Base-by-base conservation (phyloP, 2,888 invertebrate species). In the Bursaphelenchus okinawaensis region DNA sequence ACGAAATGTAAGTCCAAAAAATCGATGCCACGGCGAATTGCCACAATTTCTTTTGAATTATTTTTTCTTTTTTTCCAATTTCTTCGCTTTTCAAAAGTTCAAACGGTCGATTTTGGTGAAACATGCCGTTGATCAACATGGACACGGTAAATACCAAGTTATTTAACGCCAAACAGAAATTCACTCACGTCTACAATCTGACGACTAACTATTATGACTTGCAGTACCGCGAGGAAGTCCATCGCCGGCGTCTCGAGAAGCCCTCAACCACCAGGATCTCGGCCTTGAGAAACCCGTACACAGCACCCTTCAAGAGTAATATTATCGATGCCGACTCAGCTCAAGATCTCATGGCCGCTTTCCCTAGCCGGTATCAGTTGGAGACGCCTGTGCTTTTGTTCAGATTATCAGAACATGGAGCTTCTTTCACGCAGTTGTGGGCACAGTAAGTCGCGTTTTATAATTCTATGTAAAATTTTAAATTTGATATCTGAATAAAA, bases 381-480 rank as follows among this genome's bases (percentile, higher is more conserved):
- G 72, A 73, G 51, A 80, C 81, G 7, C 80, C 80, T 7, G 52
- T 60, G 4, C 58, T 77, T n/a, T 67, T 79, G 16, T 80, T 77
- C 67, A 52, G 72, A 12, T 67, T 80, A n/a, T 76, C 78, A 24
- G 72, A 78, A 54, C 78, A 80, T 63, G 80, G 80, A 31, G 76
- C 80, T 40, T 75, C 75, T 29, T 80, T 80, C 64, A 71, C 75
- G n/a, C 73, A 80, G 29, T 68, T 80, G 51, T 80, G 80, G 80
- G 69, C 61, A 27, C 75, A 73, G 80, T 79, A 57, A 63, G 71
- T 57, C 23, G 8, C 1, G 6, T 40, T 40, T n/a, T n/a, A n/a
- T n/a, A n/a, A 40, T 56, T 65, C 54, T 9, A 52, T 52, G 20
- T n/a, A n/a, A 8, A 8, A 12, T n/a, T n/a, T 8, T 29, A 19